Evolutionary conservation across 2,797 vertebrate genomes (phyloP), one percentile per base, ranked within the genome.

Genomic region (Brotula barbata): DNA sequence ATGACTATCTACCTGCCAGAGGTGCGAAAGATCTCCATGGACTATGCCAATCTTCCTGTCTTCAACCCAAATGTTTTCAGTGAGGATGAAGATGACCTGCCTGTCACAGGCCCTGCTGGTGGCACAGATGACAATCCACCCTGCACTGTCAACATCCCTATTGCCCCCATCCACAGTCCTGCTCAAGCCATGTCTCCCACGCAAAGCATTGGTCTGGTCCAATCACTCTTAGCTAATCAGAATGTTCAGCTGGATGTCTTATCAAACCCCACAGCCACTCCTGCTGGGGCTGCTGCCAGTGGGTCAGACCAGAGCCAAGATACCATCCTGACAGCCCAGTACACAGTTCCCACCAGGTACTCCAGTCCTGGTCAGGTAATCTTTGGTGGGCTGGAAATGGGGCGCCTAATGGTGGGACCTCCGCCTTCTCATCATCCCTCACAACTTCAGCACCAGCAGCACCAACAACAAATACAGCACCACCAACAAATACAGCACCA

Each of bases 1-100:
- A 99, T 99, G 97, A 99, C 97, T 0, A 97, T 99, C 84, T 99
- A 98, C 89, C 94, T 99, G 73, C 96, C 97, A 36, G 97, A 99
- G 86, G 96, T 99, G 54, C 85, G 97, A 55, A 99, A 99, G 89
- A 94, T 98, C 80, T 96, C 95, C 23, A 89, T 95, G 86, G 97
- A 98, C 86, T 99, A 94, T 39, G 96, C 98, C 87, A 97, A 96
- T 77, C 84, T 99, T 62, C 96, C 97, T 15, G 96, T 97, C 69
- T 99, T 99, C 85, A 99, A 95, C 84, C 93, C 96, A 42, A 98
- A 95, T 47, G 96, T 99, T 73, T 99, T 99, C 90, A 99, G 97
- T 1, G 97, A 99, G 83, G 97, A 99, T 8, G 97, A 99, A 81
- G 97, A 99, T 83, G 97, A 99, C 63, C 84, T 97, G 75, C 94